Percentiles rank a stretch among this genome's conserved stretches.
Conservation (phyloP, 2,113 vertebrate genomes). For the Plestiodon gilberti region DNA sequence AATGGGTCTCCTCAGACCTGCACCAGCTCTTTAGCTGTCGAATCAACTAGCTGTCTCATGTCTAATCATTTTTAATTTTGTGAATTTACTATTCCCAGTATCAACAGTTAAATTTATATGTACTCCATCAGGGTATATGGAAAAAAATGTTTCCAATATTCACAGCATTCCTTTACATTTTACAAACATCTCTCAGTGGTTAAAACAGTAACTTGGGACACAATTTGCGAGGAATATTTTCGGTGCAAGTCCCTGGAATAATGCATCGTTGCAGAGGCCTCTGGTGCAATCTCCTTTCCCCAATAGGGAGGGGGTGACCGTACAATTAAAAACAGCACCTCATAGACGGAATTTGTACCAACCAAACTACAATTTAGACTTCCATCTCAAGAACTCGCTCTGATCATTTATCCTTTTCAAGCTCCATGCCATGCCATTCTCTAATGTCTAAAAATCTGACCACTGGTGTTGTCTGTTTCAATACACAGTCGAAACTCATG, state of each 20-base stretch:
- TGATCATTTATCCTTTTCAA: neutral
- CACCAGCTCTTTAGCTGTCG: too few species aligned
- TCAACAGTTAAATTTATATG: neutral
- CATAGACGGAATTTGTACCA: neutral
- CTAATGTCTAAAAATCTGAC: slow-evolving; percentile 22
- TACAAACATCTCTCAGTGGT: neutral
- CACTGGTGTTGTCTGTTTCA: neutral
- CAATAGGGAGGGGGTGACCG: neutral
- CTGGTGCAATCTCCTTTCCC: neutral
- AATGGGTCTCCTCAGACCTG: too few species aligned
- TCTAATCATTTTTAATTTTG: too few species aligned
- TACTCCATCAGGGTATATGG: neutral
- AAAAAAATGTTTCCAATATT: neutral
- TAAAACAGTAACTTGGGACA: neutral
- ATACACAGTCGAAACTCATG: slow-evolving; percentile 46
- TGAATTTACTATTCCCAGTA: neutral
- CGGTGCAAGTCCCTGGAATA: neutral
- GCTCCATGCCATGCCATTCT: slow-evolving; percentile 8
- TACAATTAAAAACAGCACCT: neutral
- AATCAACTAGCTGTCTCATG: too few species aligned
- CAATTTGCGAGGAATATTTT: too few species aligned
- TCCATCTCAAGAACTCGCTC: neutral
- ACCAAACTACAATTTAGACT: neutral
- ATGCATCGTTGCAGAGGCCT: neutral
- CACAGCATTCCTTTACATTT: neutral